Percentiles rank a stretch among this genome's conserved stretches.
These are phyloP conservation scores for Hemaris fuciformis DNA, from an alignment of 2,888 invertebrate species.

Conservation along the genomic window DNA sequence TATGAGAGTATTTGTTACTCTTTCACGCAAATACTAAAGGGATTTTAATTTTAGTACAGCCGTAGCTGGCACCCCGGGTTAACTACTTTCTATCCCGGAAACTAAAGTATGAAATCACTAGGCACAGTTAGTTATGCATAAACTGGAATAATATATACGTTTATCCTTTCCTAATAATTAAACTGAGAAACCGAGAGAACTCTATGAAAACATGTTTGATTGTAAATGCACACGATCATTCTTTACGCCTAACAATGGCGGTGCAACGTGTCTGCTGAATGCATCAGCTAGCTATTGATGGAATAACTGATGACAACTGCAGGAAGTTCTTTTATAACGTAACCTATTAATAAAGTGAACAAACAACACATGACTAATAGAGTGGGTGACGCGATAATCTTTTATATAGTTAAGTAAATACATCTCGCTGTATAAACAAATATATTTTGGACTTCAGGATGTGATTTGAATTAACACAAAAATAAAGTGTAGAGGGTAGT, in stretches of 20 bases:
- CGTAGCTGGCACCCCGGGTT: too few relatives aligned
- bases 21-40: too few relatives aligned
- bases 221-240: not conserved
- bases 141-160: too few relatives aligned
- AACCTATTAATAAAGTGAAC: conserved; percentile 38
- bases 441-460: not conserved
- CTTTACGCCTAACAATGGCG: conserved; percentile 27
- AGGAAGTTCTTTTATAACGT: conserved; percentile 52
- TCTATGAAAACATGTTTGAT: not conserved
- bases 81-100: too few relatives aligned
- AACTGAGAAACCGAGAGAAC: not conserved
- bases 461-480: not conserved
- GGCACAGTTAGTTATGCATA: too few relatives aligned
- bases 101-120: too few relatives aligned
- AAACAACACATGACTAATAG: conserved; percentile 38
- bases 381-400: conserved; percentile 11
- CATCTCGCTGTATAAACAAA: not conserved
- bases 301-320: conserved; percentile 40
- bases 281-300: conserved; percentile 37
- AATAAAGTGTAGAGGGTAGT: too few relatives aligned
- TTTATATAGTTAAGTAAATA: not conserved
- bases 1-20: too few relatives aligned
- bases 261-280: conserved; percentile 19
- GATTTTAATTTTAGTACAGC: too few relatives aligned
- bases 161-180: too few relatives aligned